Conservation (phyloP, 1,140 invertebrate genomes). For the Drosophila orena region DNA sequence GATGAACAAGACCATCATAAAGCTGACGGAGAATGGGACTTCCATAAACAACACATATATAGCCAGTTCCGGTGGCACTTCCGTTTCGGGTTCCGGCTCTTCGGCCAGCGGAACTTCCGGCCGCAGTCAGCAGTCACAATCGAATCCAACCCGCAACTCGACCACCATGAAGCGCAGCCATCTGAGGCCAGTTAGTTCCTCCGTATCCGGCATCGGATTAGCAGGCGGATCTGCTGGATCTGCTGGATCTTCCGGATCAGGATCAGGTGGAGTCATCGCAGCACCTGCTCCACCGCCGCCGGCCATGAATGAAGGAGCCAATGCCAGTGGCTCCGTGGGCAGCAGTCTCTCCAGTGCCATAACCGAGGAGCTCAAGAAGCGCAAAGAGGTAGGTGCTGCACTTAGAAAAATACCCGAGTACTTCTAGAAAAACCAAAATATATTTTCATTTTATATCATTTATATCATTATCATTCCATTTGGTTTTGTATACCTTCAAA, state of each 20-base stretch:
- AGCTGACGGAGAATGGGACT: constrained; percentile 88
- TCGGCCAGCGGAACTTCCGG: constrained; percentile 12
- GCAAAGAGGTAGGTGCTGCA: constrained; percentile 86
- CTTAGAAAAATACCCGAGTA: too few relatives aligned
- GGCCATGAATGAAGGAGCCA: constrained; percentile 15
- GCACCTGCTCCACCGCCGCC: constrained; percentile 48
- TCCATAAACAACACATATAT: constrained; percentile 85
- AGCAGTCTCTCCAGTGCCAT: constrained; percentile 86
- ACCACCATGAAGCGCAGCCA: constrained; percentile 63
- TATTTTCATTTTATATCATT: too few relatives aligned
- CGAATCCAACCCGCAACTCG: constrained; percentile 29
- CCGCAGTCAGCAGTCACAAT: constrained; percentile 13
- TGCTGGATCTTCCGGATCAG: not conserved
- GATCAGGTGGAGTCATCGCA: constrained; percentile 2
- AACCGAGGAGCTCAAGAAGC: constrained; percentile 86
- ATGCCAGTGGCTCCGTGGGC: constrained; percentile 26
- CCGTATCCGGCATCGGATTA: not conserved
- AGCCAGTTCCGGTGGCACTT: constrained; percentile 25
- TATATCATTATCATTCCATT: too few relatives aligned
- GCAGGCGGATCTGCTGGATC: not conserved
- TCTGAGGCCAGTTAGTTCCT: constrained; percentile 10
- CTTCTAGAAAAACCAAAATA: too few relatives aligned
- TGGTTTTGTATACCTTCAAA: too few relatives aligned
- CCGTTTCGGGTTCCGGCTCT: constrained; percentile 10
- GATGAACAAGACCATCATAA: constrained; percentile 88